These are phyloP conservation scores for Drosophila albomicans DNA, from an alignment of 1,140 invertebrate genomes.

Conservation along the genomic window DNA sequence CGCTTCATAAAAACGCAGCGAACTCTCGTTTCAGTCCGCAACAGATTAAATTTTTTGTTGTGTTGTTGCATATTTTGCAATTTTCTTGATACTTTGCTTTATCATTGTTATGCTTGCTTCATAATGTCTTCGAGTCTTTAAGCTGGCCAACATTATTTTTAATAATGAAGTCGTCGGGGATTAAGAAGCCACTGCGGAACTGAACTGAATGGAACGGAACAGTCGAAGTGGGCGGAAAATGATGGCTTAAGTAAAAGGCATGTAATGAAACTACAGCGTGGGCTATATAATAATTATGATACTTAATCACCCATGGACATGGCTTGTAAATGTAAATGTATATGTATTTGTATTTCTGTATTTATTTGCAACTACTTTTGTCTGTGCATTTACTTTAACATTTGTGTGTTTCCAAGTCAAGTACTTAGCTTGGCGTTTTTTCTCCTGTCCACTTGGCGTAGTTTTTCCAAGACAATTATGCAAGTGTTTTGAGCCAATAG, in stretches of 20 bases:
- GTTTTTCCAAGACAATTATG: slow-evolving; percentile 61
- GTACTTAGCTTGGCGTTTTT: not conserved
- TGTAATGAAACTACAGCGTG: slow-evolving; percentile 45
- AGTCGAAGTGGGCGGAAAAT: slow-evolving; percentile 30
- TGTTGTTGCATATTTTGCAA: slow-evolving; percentile 7
- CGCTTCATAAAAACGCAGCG: not conserved
- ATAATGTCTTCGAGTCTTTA: slow-evolving; percentile 31
- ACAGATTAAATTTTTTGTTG: not conserved
- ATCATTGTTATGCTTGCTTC: slow-evolving; percentile 1
- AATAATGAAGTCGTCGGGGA: slow-evolving; percentile 9
- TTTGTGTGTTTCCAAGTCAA: slow-evolving; percentile 11
- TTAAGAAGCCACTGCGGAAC: not conserved
- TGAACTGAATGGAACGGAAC: not conserved
- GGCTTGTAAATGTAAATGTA: not conserved
- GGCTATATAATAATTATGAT: slow-evolving; percentile 69
- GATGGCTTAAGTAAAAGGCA: slow-evolving; percentile 8
- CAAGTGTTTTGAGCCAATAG: slow-evolving; percentile 45
- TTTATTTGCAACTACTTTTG: slow-evolving; percentile 5
- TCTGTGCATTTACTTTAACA: slow-evolving; percentile 3
- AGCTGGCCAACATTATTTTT: slow-evolving; percentile 40
- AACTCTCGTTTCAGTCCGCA: not conserved
- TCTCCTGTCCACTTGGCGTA: slow-evolving; percentile 15
- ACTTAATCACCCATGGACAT: slow-evolving; percentile 57
- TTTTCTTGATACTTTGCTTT: slow-evolving; percentile 5
- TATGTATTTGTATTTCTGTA: not conserved